phyloP scores from a whole-genome alignment of 2,888 invertebrate species.

The Oligia fasciuncula region DNA sequence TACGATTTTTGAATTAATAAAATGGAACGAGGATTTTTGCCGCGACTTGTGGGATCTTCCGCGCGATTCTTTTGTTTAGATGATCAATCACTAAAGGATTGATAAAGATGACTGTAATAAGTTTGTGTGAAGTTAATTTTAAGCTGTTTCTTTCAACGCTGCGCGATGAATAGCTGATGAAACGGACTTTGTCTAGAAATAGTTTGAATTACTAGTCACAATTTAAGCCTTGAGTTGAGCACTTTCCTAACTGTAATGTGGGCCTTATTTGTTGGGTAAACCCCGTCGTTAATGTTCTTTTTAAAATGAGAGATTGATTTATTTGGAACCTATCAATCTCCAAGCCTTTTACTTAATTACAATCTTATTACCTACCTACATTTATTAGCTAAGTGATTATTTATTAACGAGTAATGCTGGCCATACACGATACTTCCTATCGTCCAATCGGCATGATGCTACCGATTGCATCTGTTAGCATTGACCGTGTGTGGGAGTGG shows the following conservation, averaged over 20 bases:
- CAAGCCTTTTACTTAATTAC: background rate
- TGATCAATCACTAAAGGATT: conserved; percentile 28
- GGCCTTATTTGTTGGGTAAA: background rate
- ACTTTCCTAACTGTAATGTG: background rate
- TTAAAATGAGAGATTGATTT: background rate
- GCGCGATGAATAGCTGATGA: background rate
- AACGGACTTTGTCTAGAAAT: background rate
- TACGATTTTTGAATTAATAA: conserved; percentile 54
- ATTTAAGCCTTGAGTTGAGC: background rate
- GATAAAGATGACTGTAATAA: conserved; percentile 6
- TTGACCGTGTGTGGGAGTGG: too few species aligned
- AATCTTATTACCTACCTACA: background rate
- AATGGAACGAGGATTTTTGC: conserved; percentile 60
- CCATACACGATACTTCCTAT: too few species aligned
- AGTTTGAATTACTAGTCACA: background rate
- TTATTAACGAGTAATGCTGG: background rate
- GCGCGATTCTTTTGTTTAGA: conserved; percentile 17
- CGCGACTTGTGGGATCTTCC: conserved; percentile 31
- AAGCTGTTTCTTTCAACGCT: background rate
- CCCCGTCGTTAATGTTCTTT: background rate
- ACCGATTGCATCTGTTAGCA: too few species aligned
- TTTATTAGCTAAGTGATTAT: background rate
- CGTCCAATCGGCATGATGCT: too few species aligned
- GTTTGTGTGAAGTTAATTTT: conserved; percentile 23
- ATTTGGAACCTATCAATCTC: background rate